Percentiles rank a stretch among this genome's conserved stretches.
Evolutionary conservation across 2,113 vertebrate species (phyloP).

Genomic region (Theristicus caerulescens): DNA sequence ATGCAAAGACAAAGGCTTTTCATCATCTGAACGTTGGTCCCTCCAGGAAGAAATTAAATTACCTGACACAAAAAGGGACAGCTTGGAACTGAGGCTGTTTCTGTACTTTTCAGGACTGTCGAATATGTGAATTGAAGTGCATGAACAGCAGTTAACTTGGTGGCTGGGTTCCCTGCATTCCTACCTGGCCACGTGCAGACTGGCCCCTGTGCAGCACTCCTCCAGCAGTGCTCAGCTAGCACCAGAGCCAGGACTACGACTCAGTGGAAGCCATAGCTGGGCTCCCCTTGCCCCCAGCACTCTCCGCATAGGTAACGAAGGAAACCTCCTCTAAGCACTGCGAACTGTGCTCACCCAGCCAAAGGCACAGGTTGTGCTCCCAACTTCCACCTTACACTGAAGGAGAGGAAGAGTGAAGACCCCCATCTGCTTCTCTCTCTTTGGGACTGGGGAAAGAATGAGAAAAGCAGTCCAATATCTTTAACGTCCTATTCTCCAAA

Average conservation of each 20-base stretch:
- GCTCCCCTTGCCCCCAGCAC: background rate
- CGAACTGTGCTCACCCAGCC: background rate
- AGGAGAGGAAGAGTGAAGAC: background rate
- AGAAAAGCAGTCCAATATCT: background rate
- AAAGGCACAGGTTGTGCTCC: background rate
- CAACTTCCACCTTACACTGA: rapidly evolving
- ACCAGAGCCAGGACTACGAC: background rate
- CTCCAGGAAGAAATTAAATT: conserved; percentile 70
- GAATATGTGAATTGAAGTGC: conserved; percentile 42
- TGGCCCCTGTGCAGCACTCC: background rate
- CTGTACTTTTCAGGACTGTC: conserved; percentile 47
- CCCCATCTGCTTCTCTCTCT: background rate
- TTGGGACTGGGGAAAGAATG: background rate
- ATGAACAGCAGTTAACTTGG: conserved; percentile 17
- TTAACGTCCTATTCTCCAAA: background rate
- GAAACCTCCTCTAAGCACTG: background rate
- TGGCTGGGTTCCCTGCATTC: background rate
- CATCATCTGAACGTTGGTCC: conserved; percentile 63
- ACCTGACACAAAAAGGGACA: conserved; percentile 58
- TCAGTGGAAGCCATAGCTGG: background rate
- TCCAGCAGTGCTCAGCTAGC: background rate
- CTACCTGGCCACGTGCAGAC: background rate
- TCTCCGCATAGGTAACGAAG: background rate
- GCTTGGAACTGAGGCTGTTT: conserved; percentile 38
- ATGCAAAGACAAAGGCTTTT: conserved; percentile 72